phyloP scores from a whole-genome alignment of 2,113 vertebrate genomes.

The Eubucco bourcierii region DNA sequence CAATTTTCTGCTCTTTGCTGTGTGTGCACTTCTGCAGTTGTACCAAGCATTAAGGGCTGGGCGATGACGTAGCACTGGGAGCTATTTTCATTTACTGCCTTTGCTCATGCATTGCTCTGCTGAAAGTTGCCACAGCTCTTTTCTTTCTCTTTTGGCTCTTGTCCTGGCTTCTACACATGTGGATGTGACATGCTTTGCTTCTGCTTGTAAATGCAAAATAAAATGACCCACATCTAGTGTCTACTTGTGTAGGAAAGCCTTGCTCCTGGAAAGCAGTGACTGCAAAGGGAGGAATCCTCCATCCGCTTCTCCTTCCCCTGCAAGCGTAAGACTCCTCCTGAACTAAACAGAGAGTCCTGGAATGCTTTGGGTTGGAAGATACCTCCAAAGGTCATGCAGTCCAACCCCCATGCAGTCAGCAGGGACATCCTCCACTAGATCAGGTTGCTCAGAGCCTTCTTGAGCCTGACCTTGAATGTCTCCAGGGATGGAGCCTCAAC shows the following conservation, averaged over 20 bases:
- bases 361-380: too few relatives aligned
- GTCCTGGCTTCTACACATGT: not conserved
- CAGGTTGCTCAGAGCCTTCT: too few relatives aligned
- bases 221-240: too few relatives aligned
- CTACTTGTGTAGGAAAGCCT: not conserved
- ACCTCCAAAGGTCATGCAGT: too few relatives aligned
- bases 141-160: not conserved
- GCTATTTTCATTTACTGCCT: not conserved
- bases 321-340: not conserved
- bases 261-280: not conserved
- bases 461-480: too few relatives aligned
- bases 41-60: not conserved
- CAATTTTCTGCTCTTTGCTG: not conserved
- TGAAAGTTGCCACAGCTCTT: not conserved
- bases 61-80: rapidly evolving
- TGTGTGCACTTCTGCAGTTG: not conserved
- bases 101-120: not conserved
- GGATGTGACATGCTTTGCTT: not conserved
- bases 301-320: not conserved
- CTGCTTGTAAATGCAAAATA: not conserved
- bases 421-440: too few relatives aligned
- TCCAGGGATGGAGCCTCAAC: too few relatives aligned
- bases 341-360: not conserved
- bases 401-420: too few relatives aligned
- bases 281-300: not conserved